Conservation (phyloP, 2,113 vertebrate species). For the Conger conger region DNA sequence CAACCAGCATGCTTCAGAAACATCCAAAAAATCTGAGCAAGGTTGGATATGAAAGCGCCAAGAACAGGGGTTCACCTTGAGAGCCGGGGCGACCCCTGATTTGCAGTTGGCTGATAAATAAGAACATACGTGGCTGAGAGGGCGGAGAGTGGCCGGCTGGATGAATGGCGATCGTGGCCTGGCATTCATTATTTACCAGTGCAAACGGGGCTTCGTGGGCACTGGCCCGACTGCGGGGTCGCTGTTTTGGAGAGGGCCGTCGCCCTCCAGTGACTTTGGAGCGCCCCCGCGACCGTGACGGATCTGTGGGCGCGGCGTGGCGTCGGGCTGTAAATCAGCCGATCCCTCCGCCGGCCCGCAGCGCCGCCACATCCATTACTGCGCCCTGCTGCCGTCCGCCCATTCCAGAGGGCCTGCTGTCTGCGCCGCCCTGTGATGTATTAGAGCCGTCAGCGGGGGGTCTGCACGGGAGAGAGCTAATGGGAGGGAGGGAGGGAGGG, state of each 20-base stretch:
- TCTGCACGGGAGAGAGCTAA: not conserved
- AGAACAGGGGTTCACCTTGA: not conserved
- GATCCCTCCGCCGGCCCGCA: slow-evolving; percentile 74
- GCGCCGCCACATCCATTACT: slow-evolving; percentile 69
- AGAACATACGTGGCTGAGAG: not conserved
- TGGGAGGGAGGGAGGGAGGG: not conserved
- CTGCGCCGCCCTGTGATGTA: slow-evolving; percentile 69
- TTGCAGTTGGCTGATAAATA: not conserved
- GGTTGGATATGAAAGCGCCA: not conserved
- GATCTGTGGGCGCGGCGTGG: slow-evolving; percentile 68
- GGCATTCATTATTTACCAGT: not conserved
- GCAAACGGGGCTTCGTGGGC: not conserved
- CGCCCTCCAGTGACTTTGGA: slow-evolving; percentile 53
- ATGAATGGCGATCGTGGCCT: not conserved
- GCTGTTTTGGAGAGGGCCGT: slow-evolving; percentile 24
- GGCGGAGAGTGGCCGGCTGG: not conserved
- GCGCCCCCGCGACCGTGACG: slow-evolving; percentile 70
- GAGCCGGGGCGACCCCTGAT: not conserved
- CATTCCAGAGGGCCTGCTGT: slow-evolving; percentile 57
- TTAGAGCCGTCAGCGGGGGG: slow-evolving; percentile 42
- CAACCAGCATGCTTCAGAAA: not conserved
- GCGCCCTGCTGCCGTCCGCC: slow-evolving; percentile 71
- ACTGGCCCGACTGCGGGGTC: too few relatives aligned
- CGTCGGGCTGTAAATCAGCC: slow-evolving; percentile 71
- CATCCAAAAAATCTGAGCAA: not conserved